phyloP scores from a whole-genome alignment of 2,797 vertebrate species.

The Ambastaia sidthimunki region DNA sequence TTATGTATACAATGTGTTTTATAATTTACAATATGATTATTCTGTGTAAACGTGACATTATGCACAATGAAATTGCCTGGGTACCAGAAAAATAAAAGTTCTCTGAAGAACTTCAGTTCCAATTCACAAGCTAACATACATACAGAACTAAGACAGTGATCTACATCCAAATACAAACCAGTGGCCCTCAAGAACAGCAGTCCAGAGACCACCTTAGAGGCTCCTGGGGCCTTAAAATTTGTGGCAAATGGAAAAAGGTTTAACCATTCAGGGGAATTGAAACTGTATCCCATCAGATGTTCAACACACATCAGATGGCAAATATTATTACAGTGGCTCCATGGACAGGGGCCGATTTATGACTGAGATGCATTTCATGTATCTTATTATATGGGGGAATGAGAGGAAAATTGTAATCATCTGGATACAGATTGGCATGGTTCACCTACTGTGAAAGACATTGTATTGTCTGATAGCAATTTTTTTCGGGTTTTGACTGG shows the following conservation, averaged over 20 bases:
- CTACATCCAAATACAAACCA: slow-evolving; percentile 38
- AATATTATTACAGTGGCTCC: slow-evolving; percentile 72
- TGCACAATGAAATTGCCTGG: not conserved
- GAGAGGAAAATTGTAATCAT: slow-evolving; percentile 79
- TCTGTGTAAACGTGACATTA: too few species aligned
- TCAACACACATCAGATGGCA: slow-evolving; percentile 75
- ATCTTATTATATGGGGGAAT: slow-evolving; percentile 76
- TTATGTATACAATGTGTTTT: too few species aligned
- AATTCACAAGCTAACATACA: not conserved
- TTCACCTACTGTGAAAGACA: slow-evolving; percentile 65
- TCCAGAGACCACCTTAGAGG: slow-evolving; percentile 73
- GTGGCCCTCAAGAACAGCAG: slow-evolving; percentile 26
- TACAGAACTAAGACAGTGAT: slow-evolving; percentile 12
- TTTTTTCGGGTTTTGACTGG: slow-evolving; percentile 63
- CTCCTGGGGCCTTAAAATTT: slow-evolving; percentile 67
- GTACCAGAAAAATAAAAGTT: not conserved
- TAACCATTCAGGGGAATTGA: slow-evolving; percentile 55
- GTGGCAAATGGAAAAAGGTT: slow-evolving; percentile 60
- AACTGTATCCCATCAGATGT: slow-evolving; percentile 72
- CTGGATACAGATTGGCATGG: slow-evolving; percentile 72
- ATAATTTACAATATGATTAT: not conserved
- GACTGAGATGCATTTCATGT: slow-evolving; percentile 66
- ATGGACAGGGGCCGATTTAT: slow-evolving; percentile 69
- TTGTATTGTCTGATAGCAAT: slow-evolving; percentile 69
- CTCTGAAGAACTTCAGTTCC: not conserved